Evolutionary conservation across 2,797 vertebrate genomes (phyloP).

Genomic region (Sebastes itinus): DNA sequence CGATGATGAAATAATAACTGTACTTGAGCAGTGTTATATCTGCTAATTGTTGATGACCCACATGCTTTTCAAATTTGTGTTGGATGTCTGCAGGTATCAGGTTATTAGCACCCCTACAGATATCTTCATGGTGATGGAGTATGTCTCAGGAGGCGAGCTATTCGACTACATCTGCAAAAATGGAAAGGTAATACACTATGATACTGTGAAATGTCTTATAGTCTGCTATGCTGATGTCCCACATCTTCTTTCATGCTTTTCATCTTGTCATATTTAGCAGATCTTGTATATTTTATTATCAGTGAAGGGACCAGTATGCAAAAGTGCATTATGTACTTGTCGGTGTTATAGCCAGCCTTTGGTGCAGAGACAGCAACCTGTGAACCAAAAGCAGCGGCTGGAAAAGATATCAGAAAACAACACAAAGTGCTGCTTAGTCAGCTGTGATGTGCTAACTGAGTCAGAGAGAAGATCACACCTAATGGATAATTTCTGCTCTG

Average conservation of each 20-base stretch:
- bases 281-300: background rate
- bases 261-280: background rate
- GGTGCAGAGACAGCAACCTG: constrained; percentile 14
- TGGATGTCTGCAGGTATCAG: constrained; percentile 89
- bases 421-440: constrained; percentile 40
- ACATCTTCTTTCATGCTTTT: background rate
- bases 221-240: background rate
- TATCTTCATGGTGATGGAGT: constrained; percentile 99
- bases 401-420: constrained; percentile 17
- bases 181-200: constrained; percentile 88
- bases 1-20: background rate
- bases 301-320: background rate
- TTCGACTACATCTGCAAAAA: constrained; percentile 99
- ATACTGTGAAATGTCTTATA: background rate
- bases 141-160: constrained; percentile 98
- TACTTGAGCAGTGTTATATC: background rate
- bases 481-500: constrained; percentile 48
- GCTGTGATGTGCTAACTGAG: constrained; percentile 38
- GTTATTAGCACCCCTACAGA: constrained; percentile 99
- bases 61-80: constrained; percentile 4
- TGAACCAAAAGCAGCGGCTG: constrained; percentile 5
- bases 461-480: constrained; percentile 55
- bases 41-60: background rate
- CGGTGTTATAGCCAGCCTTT: background rate
- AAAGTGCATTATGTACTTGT: background rate